Evolutionary conservation across 2,797 vertebrate genomes (phyloP).

Genomic region (Galagoides demidoff): DNA sequence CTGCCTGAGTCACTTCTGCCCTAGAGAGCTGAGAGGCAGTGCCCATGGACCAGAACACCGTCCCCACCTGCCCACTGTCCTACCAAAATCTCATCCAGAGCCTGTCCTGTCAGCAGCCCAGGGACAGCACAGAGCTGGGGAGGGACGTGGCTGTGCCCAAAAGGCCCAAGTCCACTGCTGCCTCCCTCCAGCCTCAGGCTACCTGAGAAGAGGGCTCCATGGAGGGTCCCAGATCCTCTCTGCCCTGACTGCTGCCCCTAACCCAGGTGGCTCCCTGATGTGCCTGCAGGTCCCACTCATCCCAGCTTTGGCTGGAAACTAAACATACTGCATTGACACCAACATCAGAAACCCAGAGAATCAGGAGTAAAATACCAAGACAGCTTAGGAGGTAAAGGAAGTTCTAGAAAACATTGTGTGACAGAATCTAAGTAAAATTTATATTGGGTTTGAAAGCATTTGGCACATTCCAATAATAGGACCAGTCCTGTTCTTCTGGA

Average conservation of each 20-base stretch:
- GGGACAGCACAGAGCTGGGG: slow-evolving; percentile 88
- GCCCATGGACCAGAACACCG: slow-evolving; percentile 75
- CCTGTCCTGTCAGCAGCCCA: slow-evolving; percentile 91
- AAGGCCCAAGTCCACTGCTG: not conserved
- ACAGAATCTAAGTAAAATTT: not conserved
- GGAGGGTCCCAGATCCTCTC: not conserved
- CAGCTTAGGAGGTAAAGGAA: not conserved
- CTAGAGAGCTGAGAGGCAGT: not conserved
- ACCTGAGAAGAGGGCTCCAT: not conserved
- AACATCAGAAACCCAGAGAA: not conserved
- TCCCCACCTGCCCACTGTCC: slow-evolving; percentile 86
- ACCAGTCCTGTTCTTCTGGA: not conserved
- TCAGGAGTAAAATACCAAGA: not conserved
- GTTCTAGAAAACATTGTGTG: not conserved
- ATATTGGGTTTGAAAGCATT: not conserved
- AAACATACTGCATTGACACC: not conserved
- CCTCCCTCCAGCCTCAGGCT: not conserved
- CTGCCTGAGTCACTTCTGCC: not conserved
- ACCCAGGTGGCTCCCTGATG: not conserved
- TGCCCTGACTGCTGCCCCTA: not conserved
- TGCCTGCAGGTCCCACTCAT: not conserved
- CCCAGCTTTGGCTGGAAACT: not conserved
- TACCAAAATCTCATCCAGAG: slow-evolving; percentile 92
- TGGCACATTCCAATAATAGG: not conserved
- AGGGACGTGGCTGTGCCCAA: not conserved